Percentiles rank a stretch among this genome's conserved stretches.
Conservation (phyloP, 1,140 invertebrate genomes). For the Nephila pilipes region DNA sequence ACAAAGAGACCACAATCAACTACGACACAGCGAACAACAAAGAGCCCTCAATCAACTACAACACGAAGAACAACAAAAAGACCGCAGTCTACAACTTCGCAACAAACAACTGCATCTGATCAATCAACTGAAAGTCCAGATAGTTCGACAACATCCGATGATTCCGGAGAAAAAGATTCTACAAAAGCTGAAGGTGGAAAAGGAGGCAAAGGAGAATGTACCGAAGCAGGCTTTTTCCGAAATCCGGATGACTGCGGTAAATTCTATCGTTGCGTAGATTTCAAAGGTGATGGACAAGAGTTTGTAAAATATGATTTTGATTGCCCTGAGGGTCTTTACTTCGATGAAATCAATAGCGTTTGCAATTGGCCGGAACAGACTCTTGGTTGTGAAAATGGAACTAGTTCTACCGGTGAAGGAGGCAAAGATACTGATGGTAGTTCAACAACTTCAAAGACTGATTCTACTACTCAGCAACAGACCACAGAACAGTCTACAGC, state of each 20-base stretch:
- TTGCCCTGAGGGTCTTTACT: conserved; percentile 83
- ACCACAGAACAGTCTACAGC: not conserved
- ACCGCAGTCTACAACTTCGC: not conserved
- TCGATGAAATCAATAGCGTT: conserved; percentile 79
- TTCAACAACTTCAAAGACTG: not conserved
- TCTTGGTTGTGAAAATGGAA: conserved; percentile 75
- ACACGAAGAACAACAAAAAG: not conserved
- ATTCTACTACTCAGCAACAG: not conserved
- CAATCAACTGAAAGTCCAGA: not conserved
- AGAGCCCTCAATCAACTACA: not conserved
- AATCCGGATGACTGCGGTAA: conserved; percentile 75
- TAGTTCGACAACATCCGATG: not conserved
- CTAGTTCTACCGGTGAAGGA: conserved; percentile 79
- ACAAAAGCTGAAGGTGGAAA: not conserved
- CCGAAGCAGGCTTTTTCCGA: conserved; percentile 74
- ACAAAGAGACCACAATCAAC: conserved; percentile 21
- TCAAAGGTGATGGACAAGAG: conserved; percentile 53
- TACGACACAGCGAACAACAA: not conserved
- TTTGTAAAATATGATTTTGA: conserved; percentile 80
- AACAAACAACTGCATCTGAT: conserved; percentile 39
- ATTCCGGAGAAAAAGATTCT: not conserved
- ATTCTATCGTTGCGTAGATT: conserved; percentile 75
- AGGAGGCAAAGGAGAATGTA: conserved; percentile 49
- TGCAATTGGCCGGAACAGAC: conserved; percentile 79
- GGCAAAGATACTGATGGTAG: not conserved